phyloP scores from a whole-genome alignment of 2,888 invertebrate species.

The Pristionchus exspectatus region DNA sequence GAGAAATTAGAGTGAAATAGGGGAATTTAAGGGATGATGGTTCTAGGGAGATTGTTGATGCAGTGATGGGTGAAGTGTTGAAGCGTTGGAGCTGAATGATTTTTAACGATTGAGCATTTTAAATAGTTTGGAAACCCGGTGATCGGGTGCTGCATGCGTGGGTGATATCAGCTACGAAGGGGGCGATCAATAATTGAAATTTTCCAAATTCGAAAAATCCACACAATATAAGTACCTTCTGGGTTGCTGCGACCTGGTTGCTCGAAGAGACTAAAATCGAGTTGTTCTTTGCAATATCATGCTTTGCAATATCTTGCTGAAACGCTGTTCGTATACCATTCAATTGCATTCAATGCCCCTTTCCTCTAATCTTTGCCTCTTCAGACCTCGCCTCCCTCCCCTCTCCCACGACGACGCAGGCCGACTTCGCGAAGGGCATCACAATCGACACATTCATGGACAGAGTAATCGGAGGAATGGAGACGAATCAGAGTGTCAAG shows the following conservation, averaged over 20 bases:
- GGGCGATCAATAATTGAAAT: too few species aligned
- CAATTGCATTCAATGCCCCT: not conserved
- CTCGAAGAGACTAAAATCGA: too few species aligned
- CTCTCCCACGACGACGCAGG: slow-evolving; percentile 36
- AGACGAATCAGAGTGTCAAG: slow-evolving; percentile 69
- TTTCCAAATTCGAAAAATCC: too few species aligned
- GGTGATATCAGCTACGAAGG: too few species aligned
- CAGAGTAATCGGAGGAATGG: slow-evolving; percentile 63
- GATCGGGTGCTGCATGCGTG: too few species aligned
- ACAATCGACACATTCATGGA: slow-evolving; percentile 62
- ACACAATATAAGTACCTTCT: too few species aligned
- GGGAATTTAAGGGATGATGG: not conserved
- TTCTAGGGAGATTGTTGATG: not conserved
- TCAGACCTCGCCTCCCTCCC: not conserved
- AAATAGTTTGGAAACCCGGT: too few species aligned
- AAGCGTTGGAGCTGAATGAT: too few species aligned
- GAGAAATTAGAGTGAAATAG: not conserved
- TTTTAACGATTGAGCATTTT: too few species aligned
- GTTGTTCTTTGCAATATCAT: too few species aligned
- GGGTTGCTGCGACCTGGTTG: not conserved
- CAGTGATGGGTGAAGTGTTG: not conserved
- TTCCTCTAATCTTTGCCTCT: not conserved
- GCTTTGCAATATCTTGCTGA: too few species aligned
- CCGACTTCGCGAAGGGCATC: slow-evolving; percentile 62
- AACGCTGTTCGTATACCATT: too few species aligned